Percentiles rank a stretch among this genome's conserved stretches.
phyloP scores from a whole-genome alignment of 2,113 vertebrate species.

The Prinia subflava region DNA sequence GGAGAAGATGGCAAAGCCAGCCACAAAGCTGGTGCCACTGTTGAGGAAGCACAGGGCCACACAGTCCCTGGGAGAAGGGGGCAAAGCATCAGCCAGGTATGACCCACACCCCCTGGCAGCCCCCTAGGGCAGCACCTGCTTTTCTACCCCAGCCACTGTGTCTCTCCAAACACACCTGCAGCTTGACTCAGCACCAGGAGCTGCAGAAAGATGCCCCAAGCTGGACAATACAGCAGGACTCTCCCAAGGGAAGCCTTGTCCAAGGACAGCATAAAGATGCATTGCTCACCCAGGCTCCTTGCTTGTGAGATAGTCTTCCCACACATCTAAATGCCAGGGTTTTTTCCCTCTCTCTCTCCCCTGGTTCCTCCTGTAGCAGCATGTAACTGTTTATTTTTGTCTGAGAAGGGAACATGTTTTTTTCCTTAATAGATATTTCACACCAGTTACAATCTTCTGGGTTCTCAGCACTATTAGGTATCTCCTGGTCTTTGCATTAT shows the following conservation, averaged over 20 bases:
- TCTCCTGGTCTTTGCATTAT: neutral
- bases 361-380: neutral
- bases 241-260: neutral
- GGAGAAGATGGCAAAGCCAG: conserved; percentile 96
- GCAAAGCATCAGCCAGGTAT: neutral
- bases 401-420: neutral
- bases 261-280: neutral
- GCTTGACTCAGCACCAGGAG: neutral
- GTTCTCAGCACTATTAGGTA: neutral
- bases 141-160: neutral
- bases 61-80: conserved; percentile 80
- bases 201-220: neutral
- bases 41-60: conserved; percentile 90
- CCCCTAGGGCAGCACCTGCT: neutral
- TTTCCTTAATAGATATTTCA: neutral
- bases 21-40: conserved; percentile 92
- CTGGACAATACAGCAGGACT: neutral
- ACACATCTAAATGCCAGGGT: neutral
- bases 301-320: neutral
- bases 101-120: neutral
- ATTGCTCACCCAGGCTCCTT: neutral
- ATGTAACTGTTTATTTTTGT: neutral
- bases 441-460: neutral
- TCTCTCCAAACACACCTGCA: neutral
- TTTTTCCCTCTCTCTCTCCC: neutral